phyloP scores from a whole-genome alignment of 2,888 invertebrate genomes.

The Seira sanloemensis region DNA sequence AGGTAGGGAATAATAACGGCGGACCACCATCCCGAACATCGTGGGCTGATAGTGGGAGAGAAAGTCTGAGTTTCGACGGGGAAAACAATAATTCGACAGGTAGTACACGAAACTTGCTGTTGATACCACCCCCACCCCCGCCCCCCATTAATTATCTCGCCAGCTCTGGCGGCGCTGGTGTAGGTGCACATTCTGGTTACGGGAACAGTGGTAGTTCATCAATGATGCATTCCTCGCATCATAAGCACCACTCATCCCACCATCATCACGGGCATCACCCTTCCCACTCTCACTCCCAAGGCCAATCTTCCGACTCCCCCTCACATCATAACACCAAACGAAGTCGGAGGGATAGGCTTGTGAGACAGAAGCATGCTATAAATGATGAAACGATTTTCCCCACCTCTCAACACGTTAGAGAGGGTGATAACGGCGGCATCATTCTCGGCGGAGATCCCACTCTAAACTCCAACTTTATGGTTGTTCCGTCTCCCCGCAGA shows the following conservation, averaged over 20 bases:
- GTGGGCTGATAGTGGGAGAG: slow-evolving; percentile 72
- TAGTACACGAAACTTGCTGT: slow-evolving; percentile 68
- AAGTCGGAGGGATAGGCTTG: slow-evolving; percentile 67
- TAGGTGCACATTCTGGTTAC: slow-evolving; percentile 23
- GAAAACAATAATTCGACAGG: slow-evolving; percentile 70
- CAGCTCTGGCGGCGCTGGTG: slow-evolving; percentile 21
- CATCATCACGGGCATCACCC: slow-evolving; percentile 43
- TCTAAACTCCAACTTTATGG: slow-evolving; percentile 55
- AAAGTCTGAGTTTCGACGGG: slow-evolving; percentile 73
- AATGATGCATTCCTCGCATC: slow-evolving; percentile 53
- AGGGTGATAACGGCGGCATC: slow-evolving; percentile 49
- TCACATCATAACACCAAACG: slow-evolving; percentile 55
- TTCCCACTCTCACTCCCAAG: slow-evolving; percentile 45
- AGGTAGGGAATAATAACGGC: slow-evolving; percentile 47
- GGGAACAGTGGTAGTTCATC: slow-evolving; percentile 33
- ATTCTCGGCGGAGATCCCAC: slow-evolving; percentile 32
- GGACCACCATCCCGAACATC: slow-evolving; percentile 71
- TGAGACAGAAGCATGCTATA: slow-evolving; percentile 72
- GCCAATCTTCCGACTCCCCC: slow-evolving; percentile 47
- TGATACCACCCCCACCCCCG: slow-evolving; percentile 70
- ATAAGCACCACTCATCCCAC: slow-evolving; percentile 16
- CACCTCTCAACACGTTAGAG: slow-evolving; percentile 23
- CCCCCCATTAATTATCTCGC: slow-evolving; percentile 67
- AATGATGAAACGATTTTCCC: slow-evolving; percentile 66
- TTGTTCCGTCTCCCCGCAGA: slow-evolving; percentile 69